These are phyloP conservation scores for Pachyuromys duprasi DNA, from an alignment of 2,797 vertebrate genomes.

Conservation along the genomic window DNA sequence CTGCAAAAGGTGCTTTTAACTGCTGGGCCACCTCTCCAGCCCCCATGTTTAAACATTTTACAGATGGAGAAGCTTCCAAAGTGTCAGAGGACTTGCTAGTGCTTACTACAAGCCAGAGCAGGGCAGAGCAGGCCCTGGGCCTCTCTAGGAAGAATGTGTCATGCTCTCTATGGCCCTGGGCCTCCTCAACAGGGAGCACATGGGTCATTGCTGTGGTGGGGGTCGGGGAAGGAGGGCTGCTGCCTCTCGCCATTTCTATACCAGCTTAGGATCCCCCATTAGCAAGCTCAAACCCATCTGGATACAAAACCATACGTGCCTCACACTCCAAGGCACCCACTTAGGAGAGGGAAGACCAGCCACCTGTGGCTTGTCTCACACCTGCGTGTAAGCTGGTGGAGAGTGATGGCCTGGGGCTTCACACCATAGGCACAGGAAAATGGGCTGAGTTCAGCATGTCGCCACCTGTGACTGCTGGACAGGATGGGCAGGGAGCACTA, in stretches of 20 bases:
- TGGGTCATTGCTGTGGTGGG: neutral
- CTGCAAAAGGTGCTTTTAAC: neutral
- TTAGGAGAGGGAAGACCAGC: neutral
- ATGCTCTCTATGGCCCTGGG: neutral
- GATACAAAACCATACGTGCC: neutral
- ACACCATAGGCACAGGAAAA: neutral
- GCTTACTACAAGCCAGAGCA: neutral
- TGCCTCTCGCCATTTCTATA: neutral
- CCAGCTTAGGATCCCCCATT: neutral
- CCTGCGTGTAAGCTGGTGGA: too few species aligned
- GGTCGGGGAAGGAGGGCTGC: neutral
- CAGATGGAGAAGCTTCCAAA: neutral
- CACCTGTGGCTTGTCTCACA: accelerated
- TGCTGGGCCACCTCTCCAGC: neutral
- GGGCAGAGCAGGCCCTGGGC: neutral
- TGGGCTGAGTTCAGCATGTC: neutral
- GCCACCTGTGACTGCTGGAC: neutral
- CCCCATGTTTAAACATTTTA: neutral
- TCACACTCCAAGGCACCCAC: neutral
- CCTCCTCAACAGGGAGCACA: neutral
- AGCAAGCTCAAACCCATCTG: neutral
- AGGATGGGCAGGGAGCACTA: neutral
- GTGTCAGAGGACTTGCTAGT: neutral
- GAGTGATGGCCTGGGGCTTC: neutral
- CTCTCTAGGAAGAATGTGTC: neutral